Evolutionary conservation across 2,113 vertebrate genomes (phyloP).

Genomic region (Ciconia boyciana): DNA sequence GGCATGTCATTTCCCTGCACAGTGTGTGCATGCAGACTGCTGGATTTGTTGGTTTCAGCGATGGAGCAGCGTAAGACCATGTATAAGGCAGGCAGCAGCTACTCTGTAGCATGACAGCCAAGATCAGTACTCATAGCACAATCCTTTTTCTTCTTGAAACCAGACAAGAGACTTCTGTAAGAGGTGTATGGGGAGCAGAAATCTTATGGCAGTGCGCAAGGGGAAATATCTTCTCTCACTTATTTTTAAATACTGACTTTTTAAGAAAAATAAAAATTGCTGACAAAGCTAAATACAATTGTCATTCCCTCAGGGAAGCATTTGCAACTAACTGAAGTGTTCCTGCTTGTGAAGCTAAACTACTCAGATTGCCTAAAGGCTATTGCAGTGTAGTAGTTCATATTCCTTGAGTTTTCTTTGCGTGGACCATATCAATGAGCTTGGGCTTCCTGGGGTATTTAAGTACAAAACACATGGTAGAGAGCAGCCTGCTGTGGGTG

Average conservation of each 20-base stretch:
- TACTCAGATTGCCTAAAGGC: neutral
- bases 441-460: neutral
- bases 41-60: neutral
- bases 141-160: neutral
- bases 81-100: neutral
- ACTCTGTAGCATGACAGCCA: neutral
- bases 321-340: neutral
- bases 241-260: slow-evolving; percentile 31
- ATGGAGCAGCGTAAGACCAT: neutral
- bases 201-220: neutral
- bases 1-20: rapidly evolving
- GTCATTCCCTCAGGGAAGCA: neutral
- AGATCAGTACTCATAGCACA: neutral
- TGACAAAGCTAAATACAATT: neutral
- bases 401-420: neutral
- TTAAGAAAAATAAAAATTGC: slow-evolving; percentile 46
- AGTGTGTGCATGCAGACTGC: rapidly evolving
- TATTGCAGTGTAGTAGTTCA: neutral
- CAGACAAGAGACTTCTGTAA: neutral
- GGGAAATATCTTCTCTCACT: neutral
- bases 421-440: neutral
- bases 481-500: neutral
- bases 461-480: neutral
- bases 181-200: neutral
- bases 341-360: neutral